phyloP scores from a whole-genome alignment of 2,888 invertebrate genomes.

The Macropis europaea region DNA sequence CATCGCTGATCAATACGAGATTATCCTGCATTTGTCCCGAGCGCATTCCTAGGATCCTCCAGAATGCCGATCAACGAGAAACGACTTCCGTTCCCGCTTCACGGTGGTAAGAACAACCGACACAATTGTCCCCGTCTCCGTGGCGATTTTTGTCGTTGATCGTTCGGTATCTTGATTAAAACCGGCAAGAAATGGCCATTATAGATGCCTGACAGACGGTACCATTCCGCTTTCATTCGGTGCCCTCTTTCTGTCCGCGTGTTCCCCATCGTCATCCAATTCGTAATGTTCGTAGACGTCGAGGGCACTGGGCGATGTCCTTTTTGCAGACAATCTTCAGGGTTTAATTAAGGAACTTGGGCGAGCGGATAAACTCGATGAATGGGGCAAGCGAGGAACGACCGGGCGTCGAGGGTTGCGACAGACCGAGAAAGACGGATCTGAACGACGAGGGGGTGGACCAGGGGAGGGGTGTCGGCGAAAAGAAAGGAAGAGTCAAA shows the following conservation, averaged over 20 bases:
- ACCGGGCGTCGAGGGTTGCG: constrained; percentile 18
- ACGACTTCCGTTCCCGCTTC: not conserved
- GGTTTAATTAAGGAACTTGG: constrained; percentile 79
- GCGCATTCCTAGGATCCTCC: not conserved
- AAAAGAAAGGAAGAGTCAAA: constrained; percentile 70
- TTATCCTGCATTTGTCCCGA: no score
- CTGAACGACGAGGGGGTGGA: not conserved
- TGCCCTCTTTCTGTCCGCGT: constrained; percentile 7
- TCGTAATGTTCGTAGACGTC: constrained; percentile 56
- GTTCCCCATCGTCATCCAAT: constrained; percentile 51
- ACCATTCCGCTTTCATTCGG: constrained; percentile 39
- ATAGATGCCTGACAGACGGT: constrained; percentile 57
- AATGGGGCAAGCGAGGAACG: constrained; percentile 66
- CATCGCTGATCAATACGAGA: no score
- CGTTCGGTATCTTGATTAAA: constrained; percentile 58
- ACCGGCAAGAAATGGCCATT: constrained; percentile 62
- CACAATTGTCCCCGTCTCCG: constrained; percentile 15
- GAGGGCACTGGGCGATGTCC: constrained; percentile 72
- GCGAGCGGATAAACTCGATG: constrained; percentile 76
- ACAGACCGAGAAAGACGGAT: constrained; percentile 17
- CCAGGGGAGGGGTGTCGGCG: not conserved
- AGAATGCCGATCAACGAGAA: not conserved
- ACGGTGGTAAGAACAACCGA: constrained; percentile 21
- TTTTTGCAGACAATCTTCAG: constrained; percentile 79
- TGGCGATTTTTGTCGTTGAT: constrained; percentile 31